phyloP scores from a whole-genome alignment of 2,113 vertebrate genomes.

The Nematolebias whitei region DNA sequence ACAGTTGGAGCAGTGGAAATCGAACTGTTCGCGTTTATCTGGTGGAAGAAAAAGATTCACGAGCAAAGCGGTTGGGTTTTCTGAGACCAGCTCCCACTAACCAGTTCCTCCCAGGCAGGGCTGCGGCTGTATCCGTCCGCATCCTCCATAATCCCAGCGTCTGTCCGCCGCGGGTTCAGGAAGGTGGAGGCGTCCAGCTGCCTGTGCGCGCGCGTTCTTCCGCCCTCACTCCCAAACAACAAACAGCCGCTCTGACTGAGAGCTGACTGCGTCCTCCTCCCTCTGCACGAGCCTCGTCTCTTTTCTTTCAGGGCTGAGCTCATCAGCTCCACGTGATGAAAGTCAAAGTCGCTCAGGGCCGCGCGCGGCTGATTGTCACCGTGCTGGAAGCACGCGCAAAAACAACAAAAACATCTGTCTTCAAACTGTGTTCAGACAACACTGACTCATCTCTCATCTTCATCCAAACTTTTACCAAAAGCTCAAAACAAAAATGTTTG shows the following conservation, averaged over 20 bases:
- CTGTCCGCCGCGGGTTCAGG: conserved; percentile 46
- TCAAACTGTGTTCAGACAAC: too few species aligned
- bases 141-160: conserved; percentile 82
- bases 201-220: too few species aligned
- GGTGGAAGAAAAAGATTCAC: background rate
- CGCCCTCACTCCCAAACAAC: too few species aligned
- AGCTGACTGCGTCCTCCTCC: conserved; percentile 27
- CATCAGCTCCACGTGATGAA: conserved; percentile 72
- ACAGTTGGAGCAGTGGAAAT: background rate
- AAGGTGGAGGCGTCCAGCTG: conserved; percentile 44
- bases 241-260: too few species aligned
- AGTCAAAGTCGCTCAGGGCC: conserved; percentile 62
- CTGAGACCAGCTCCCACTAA: conserved; percentile 60
- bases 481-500: too few species aligned
- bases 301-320: conserved; percentile 40
- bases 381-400: too few species aligned
- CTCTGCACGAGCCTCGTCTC: background rate
- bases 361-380: background rate
- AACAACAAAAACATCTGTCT: too few species aligned
- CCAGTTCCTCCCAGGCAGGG: conserved; percentile 87
- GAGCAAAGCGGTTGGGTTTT: background rate
- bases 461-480: too few species aligned
- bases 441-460: too few species aligned
- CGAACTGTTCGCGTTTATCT: background rate
- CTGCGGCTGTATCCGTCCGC: conserved; percentile 84